A percentile compares a stretch with the other conserved stretches of the same genome.
Evolutionary conservation across 1,140 invertebrate genomes (phyloP).

Genomic region (Phocides pigmalion): DNA sequence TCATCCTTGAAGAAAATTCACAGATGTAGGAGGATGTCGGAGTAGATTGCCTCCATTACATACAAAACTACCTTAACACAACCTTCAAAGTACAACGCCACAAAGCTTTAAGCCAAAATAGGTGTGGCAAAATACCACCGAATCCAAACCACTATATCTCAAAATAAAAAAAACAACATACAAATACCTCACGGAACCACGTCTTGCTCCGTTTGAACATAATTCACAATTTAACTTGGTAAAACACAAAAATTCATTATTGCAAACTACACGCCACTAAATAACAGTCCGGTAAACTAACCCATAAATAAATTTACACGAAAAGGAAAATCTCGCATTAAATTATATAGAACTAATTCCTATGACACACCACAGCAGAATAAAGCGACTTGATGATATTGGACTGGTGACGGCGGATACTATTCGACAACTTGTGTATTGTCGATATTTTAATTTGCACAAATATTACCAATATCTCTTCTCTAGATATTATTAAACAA

Average conservation of each 20-base stretch:
- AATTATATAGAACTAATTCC: slow-evolving; percentile 43
- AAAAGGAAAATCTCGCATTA: slow-evolving; percentile 39
- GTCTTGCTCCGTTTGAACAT: slow-evolving; percentile 57
- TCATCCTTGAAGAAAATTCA: too few relatives aligned
- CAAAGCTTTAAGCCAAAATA: neutral
- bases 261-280: slow-evolving; percentile 34
- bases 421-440: slow-evolving; percentile 11
- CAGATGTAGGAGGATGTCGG: too few relatives aligned
- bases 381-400: slow-evolving; percentile 49
- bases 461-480: too few relatives aligned
- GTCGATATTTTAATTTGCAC: slow-evolving; percentile 11
- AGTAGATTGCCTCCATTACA: too few relatives aligned
- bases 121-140: neutral
- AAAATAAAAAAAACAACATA: slow-evolving; percentile 19
- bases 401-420: slow-evolving; percentile 36
- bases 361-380: slow-evolving; percentile 53
- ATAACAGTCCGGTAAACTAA: slow-evolving; percentile 19
- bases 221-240: slow-evolving; percentile 32
- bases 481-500: too few relatives aligned
- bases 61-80: too few relatives aligned
- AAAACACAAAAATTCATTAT: slow-evolving; percentile 38
- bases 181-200: slow-evolving; percentile 52
- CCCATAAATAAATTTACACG: slow-evolving; percentile 36
- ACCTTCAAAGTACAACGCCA: neutral
- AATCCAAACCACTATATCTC: neutral